These are phyloP conservation scores for Aelia acuminata DNA, from an alignment of 2,888 invertebrate genomes.

Conservation along the genomic window DNA sequence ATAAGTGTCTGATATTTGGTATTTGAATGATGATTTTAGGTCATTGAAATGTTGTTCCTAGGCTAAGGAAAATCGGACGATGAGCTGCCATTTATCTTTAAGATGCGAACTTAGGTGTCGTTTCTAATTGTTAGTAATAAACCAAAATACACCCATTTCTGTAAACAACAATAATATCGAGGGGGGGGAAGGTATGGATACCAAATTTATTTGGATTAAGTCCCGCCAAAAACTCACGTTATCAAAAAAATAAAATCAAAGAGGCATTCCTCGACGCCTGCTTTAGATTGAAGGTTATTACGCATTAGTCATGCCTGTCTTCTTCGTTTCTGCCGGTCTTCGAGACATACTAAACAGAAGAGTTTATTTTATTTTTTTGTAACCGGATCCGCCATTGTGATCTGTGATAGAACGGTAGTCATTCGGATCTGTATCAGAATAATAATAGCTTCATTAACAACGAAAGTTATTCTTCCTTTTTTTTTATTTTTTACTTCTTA, in stretches of 20 bases:
- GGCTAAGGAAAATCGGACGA: too few species aligned
- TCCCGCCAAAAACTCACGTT: background rate
- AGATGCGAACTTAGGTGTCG: too few species aligned
- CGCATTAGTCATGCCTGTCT: conserved; percentile 35
- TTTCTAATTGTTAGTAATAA: too few species aligned
- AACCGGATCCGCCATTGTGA: conserved; percentile 68
- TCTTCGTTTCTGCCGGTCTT: background rate
- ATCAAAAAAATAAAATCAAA: background rate
- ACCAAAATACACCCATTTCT: too few species aligned
- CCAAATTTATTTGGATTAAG: background rate
- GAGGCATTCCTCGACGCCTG: background rate
- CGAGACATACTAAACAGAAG: background rate
- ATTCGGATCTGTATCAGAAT: background rate
- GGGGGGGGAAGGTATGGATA: too few species aligned
- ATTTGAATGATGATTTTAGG: too few species aligned
- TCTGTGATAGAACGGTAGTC: conserved; percentile 9
- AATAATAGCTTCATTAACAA: background rate
- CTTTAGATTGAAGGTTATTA: conserved; percentile 9
- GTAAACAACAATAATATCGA: too few species aligned
- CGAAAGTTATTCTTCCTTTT: background rate
- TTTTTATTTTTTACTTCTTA: background rate
- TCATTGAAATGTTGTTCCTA: too few species aligned
- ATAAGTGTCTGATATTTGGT: too few species aligned
- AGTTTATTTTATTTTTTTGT: background rate
- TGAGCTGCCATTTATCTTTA: too few species aligned